Evolutionary conservation across 2,888 invertebrate genomes (phyloP).

Genomic region (Ormyrus thymus): DNA sequence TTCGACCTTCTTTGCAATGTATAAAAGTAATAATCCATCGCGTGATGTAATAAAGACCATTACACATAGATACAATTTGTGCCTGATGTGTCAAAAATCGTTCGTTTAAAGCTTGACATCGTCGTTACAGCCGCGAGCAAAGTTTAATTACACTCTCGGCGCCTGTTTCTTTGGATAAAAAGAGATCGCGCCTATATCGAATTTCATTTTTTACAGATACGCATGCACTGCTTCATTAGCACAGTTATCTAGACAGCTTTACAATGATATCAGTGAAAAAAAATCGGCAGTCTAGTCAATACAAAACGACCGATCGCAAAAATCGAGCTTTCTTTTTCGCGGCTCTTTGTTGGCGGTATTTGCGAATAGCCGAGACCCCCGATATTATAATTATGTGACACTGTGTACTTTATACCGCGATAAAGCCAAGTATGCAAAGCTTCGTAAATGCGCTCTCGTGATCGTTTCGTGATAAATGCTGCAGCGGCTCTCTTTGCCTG

Average conservation of each 20-base stretch:
- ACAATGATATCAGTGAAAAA: background rate
- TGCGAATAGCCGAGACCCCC: background rate
- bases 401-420: slow-evolving; percentile 35
- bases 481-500: slow-evolving; percentile 1
- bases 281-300: slow-evolving; percentile 25
- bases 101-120: background rate
- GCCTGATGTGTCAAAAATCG: background rate
- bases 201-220: slow-evolving; percentile 14
- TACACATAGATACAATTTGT: slow-evolving; percentile 9
- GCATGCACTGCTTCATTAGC: slow-evolving; percentile 10
- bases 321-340: background rate
- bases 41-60: slow-evolving; percentile 13
- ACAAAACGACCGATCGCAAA: slow-evolving; percentile 5
- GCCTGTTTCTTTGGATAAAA: background rate
- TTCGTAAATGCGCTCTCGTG: slow-evolving; percentile 29
- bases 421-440: background rate
- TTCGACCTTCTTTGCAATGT: slow-evolving; percentile 26
- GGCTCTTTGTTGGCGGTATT: background rate
- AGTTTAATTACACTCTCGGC: background rate
- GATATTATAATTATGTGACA: slow-evolving; percentile 18
- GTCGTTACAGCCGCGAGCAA: background rate
- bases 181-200: background rate
- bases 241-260: slow-evolving; percentile 20
- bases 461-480: slow-evolving; percentile 19
- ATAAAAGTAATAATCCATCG: background rate